Percentiles rank a stretch among this genome's conserved stretches.
Conservation (phyloP, 2,888 invertebrate species). For the Kryphioiulus occultus region DNA sequence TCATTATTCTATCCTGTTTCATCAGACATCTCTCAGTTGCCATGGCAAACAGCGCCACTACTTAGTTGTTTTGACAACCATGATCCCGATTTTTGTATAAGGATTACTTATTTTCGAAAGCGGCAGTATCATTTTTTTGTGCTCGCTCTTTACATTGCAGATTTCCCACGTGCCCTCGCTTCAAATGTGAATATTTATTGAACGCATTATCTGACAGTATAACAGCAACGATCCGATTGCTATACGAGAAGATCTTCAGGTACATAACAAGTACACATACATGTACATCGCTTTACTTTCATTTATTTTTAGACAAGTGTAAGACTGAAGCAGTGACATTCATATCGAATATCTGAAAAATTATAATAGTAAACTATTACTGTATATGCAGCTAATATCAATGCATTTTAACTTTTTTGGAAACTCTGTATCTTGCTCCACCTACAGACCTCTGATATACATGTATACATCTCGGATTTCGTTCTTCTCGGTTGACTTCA, state of each 20-base stretch:
- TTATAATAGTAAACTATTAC: too few species aligned
- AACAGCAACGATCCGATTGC: background rate
- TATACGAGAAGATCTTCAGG: background rate
- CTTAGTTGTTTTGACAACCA: slow-evolving; percentile 23
- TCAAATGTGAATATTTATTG: background rate
- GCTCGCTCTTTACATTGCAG: background rate
- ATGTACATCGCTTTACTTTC: too few species aligned
- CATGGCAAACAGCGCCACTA: background rate
- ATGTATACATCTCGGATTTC: background rate
- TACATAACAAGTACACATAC: too few species aligned
- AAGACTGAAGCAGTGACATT: too few species aligned
- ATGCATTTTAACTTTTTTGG: too few species aligned
- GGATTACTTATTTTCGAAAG: too few species aligned
- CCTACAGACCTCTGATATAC: background rate
- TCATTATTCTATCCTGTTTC: background rate
- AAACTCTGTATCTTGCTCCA: too few species aligned
- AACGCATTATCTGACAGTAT: background rate
- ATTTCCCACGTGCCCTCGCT: background rate
- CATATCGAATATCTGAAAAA: too few species aligned
- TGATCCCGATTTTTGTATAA: background rate
- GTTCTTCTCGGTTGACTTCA: background rate
- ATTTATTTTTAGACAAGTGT: too few species aligned
- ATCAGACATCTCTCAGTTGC: background rate
- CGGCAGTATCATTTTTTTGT: too few species aligned
- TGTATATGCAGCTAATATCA: too few species aligned